A percentile compares a stretch with the other conserved stretches of the same genome.
Conservation (phyloP, 2,888 invertebrate species). For the Bombylius major region DNA sequence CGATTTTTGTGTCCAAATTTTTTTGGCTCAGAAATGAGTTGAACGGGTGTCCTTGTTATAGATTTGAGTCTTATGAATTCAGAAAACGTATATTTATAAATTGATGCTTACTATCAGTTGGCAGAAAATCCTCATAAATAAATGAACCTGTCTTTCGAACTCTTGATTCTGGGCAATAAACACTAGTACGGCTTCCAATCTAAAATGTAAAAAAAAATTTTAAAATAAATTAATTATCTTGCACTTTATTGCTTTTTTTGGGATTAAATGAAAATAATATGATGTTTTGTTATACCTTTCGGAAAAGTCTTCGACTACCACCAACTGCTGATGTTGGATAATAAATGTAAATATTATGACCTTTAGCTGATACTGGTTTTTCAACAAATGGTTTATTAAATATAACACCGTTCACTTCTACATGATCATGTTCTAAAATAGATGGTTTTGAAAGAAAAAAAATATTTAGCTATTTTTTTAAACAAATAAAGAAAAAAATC, state of each 20-base stretch:
- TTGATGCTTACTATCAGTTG: slow-evolving; percentile 75
- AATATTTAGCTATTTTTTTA: neutral
- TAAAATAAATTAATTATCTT: neutral
- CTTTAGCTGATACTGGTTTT: slow-evolving; percentile 98
- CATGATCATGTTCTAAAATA: slow-evolving; percentile 78
- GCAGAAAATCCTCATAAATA: slow-evolving; percentile 99
- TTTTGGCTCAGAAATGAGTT: too few relatives aligned
- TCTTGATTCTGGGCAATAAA: slow-evolving; percentile 92
- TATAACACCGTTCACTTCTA: slow-evolving; percentile 88
- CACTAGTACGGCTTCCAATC: slow-evolving; percentile 97
- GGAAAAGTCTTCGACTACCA: slow-evolving; percentile 91
- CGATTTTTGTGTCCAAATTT: too few relatives aligned
- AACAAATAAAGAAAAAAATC: too few relatives aligned
- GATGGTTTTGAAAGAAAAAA: neutral
- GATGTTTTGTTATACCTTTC: slow-evolving; percentile 58
- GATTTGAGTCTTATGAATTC: too few relatives aligned
- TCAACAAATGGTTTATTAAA: slow-evolving; percentile 99
- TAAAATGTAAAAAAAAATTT: slow-evolving; percentile 31
- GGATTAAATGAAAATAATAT: neutral
- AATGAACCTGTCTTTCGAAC: slow-evolving; percentile 95
- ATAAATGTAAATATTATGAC: slow-evolving; percentile 99
- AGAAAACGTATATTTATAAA: too few relatives aligned
- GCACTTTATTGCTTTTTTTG: neutral
- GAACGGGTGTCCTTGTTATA: too few relatives aligned
- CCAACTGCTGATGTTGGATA: slow-evolving; percentile 98